A percentile compares a stretch with the other conserved stretches of the same genome.
Conservation (phyloP, 2,888 invertebrate species). For the Ommatoiulus sabulosus region DNA sequence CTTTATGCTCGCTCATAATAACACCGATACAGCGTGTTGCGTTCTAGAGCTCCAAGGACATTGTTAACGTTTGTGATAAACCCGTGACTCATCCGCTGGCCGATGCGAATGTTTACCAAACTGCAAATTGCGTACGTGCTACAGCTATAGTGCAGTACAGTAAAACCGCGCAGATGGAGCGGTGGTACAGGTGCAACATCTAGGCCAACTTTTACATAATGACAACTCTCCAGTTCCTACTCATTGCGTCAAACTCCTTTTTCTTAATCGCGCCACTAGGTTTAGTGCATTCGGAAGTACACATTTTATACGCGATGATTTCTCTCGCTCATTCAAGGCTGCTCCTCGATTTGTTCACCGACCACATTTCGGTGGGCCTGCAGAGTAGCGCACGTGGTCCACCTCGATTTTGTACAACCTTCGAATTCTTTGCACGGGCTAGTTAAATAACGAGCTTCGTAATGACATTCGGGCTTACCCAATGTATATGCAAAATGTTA, state of each 20-base stretch:
- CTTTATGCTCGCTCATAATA: no score
- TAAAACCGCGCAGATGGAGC: background rate
- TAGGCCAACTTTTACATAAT: conserved; percentile 6
- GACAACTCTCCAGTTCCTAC: background rate
- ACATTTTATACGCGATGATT: background rate
- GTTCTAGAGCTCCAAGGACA: background rate
- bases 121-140: background rate
- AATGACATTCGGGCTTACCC: background rate
- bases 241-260: conserved; percentile 37
- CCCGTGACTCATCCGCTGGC: background rate
- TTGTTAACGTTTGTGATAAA: background rate
- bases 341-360: background rate
- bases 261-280: background rate
- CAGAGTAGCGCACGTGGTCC: background rate
- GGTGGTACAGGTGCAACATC: background rate
- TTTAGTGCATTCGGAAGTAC: background rate
- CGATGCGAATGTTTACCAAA: background rate
- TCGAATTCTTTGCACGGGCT: background rate
- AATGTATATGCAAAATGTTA: background rate
- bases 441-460: background rate
- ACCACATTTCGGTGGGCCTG: background rate
- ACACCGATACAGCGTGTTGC: no score
- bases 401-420: conserved; percentile 7
- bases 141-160: background rate
- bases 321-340: background rate